Evolutionary conservation across 2,113 vertebrate genomes (phyloP), one percentile per base, ranked within the genome.

Genomic region (Elephantulus edwardii): DNA sequence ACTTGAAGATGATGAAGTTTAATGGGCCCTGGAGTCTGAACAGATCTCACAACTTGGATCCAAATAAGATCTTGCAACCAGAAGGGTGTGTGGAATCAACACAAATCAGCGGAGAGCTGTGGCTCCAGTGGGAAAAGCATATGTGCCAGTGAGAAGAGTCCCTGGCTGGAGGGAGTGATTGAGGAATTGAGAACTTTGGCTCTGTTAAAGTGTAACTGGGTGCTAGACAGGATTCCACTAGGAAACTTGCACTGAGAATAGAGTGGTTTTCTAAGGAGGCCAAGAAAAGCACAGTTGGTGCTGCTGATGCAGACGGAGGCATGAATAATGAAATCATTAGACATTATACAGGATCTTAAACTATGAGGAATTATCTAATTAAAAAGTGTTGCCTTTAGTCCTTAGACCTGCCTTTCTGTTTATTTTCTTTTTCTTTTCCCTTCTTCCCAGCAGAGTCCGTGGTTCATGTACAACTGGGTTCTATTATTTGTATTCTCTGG

Each of bases 1-100:
- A 95, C 93, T 97, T 97, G 95, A 96, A 92, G 95, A 96, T 91
- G 91, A 96, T 93, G 95, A 96, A 95, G 93, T 96, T 96, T 97
- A 97, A 97, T 88, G 88, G 92, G 44, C 84, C 52, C 80, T 97
- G 95, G 93, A 96, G 85, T 88, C 95, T 94, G 88, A 94, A 95
- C 83, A 96, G 92, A 97, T 95, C 90, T 96, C 93, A 92, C 70
- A 91, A 64, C 91, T 88, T 96, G 64, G 83, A 80, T 95, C 93
- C 95, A 97, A 95, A 87, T 70, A 33, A 64, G 78, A 93, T 91
- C 74, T 93, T 84, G 54, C 68, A 88, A 90, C 76, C 68, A 95
- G 52, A 93, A 93, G 62, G 71, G 35, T 8, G 58, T 90, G 50
- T 30, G 89, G 92, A 93, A 95, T 96, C 94, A 93, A 22, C 60